Conservation (phyloP, 2,797 vertebrate genomes). For the Nannoperca obscura region DNA sequence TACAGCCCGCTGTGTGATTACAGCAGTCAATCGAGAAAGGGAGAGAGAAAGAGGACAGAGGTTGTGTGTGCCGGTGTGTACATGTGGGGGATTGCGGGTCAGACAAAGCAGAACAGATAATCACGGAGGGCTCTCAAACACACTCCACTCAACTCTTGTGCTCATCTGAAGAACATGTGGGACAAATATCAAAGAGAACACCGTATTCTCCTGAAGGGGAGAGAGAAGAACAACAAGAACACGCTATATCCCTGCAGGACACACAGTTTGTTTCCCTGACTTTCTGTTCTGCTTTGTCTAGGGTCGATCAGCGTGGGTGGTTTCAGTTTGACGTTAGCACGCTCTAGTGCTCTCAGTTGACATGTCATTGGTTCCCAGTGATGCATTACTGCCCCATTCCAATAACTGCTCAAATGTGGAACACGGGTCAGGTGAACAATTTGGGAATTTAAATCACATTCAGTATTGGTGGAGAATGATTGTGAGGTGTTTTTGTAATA, state of each 20-base stretch:
- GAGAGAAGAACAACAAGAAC: conserved; percentile 50
- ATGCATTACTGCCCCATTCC: conserved; percentile 47
- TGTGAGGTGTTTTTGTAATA: conserved; percentile 30
- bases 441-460: conserved; percentile 36
- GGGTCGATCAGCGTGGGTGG: conserved; percentile 47
- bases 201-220: conserved; percentile 49
- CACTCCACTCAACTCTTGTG: conserved; percentile 55
- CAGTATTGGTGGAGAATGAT: conserved; percentile 8
- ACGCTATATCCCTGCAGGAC: conserved; percentile 18
- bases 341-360: conserved; percentile 41
- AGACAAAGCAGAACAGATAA: conserved; percentile 65
- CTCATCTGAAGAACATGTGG: conserved; percentile 63
- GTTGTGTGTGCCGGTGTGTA: not conserved
- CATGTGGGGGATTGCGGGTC: conserved; percentile 47
- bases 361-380: conserved; percentile 56
- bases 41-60: conserved; percentile 11
- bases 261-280: conserved; percentile 33
- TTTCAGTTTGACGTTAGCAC: conserved; percentile 52
- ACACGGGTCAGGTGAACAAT: conserved; percentile 42
- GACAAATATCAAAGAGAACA: conserved; percentile 61
- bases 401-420: conserved; percentile 45
- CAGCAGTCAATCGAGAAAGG: conserved; percentile 66
- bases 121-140: conserved; percentile 59
- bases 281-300: conserved; percentile 25
- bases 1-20: conserved; percentile 68